phyloP scores from a whole-genome alignment of 2,888 invertebrate species.

The Pediacus dermestoides region DNA sequence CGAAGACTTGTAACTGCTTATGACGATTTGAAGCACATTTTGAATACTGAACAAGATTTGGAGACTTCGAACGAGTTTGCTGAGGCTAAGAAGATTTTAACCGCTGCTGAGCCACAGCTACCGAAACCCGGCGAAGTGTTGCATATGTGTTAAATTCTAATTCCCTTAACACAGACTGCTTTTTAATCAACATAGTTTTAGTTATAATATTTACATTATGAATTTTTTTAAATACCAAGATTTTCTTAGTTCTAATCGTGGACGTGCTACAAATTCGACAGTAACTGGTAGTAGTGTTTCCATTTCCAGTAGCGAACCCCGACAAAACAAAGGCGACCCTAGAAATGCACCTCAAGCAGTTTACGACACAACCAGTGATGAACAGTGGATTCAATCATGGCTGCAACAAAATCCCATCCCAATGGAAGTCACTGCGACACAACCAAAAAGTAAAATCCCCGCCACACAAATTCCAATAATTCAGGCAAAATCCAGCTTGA shows the following conservation, averaged over 20 bases:
- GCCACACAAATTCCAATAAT: slow-evolving; percentile 40
- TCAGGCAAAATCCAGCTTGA: slow-evolving; percentile 41
- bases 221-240: slow-evolving; percentile 29
- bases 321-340: slow-evolving; percentile 7
- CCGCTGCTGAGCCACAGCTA: slow-evolving; percentile 62
- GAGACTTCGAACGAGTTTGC: slow-evolving; percentile 68
- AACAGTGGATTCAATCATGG: slow-evolving; percentile 47
- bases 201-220: slow-evolving; percentile 16
- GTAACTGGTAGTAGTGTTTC: too few relatives aligned
- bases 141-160: slow-evolving; percentile 31
- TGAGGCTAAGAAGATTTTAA: slow-evolving; percentile 64
- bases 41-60: slow-evolving; percentile 75
- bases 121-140: slow-evolving; percentile 45
- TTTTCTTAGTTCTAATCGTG: slow-evolving; percentile 20
- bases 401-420: slow-evolving; percentile 38
- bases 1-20: slow-evolving; percentile 72
- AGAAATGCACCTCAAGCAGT: slow-evolving; percentile 24
- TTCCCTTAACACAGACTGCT: too few relatives aligned
- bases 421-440: slow-evolving; percentile 22
- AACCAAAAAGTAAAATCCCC: slow-evolving; percentile 15
- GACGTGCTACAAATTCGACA: background rate
- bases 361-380: slow-evolving; percentile 40
- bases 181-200: slow-evolving; percentile 1
- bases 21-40: slow-evolving; percentile 68
- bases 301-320: too few relatives aligned